Conservation (phyloP, 2,797 vertebrate species). For the Gymnodraco acuticeps region DNA sequence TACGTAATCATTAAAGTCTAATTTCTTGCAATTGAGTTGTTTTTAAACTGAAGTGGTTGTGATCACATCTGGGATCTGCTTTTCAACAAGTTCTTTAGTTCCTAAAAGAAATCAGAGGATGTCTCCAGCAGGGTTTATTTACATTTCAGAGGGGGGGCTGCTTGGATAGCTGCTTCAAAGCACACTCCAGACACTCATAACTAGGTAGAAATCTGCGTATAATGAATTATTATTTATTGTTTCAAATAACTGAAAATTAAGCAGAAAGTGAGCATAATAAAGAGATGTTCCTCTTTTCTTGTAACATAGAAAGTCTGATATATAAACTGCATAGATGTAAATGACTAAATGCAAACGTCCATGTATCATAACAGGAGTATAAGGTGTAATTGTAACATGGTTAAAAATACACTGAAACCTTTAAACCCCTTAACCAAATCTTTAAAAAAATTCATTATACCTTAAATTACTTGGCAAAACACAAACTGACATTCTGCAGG, state of each 20-base stretch:
- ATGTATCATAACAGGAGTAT: constrained; percentile 27
- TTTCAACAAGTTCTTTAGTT: neutral
- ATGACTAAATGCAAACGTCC: constrained; percentile 25
- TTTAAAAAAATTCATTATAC: constrained; percentile 8
- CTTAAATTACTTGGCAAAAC: constrained; percentile 23
- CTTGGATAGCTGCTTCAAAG: constrained; percentile 36
- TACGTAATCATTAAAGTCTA: constrained; percentile 23
- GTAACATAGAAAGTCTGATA: constrained; percentile 24
- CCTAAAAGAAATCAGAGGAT: constrained; percentile 4
- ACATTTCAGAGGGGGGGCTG: constrained; percentile 42
- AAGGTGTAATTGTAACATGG: constrained; percentile 43
- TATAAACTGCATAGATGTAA: constrained; percentile 40
- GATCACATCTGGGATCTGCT: constrained; percentile 2
- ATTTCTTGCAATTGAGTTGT: constrained; percentile 19
- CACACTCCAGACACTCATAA: constrained; percentile 22
- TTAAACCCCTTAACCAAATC: constrained; percentile 23
- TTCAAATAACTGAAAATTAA: constrained; percentile 14
- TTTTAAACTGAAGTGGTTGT: neutral
- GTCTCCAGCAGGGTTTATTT: constrained; percentile 41
- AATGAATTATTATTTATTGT: constrained; percentile 32
- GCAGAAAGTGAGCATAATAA: constrained; percentile 19
- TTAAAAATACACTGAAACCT: constrained; percentile 34
- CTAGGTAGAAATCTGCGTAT: constrained; percentile 12
- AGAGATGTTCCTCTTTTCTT: constrained; percentile 17
- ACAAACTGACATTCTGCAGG: neutral